Conservation (phyloP, 2,113 vertebrate species). For the Edolisoma coerulescens region DNA sequence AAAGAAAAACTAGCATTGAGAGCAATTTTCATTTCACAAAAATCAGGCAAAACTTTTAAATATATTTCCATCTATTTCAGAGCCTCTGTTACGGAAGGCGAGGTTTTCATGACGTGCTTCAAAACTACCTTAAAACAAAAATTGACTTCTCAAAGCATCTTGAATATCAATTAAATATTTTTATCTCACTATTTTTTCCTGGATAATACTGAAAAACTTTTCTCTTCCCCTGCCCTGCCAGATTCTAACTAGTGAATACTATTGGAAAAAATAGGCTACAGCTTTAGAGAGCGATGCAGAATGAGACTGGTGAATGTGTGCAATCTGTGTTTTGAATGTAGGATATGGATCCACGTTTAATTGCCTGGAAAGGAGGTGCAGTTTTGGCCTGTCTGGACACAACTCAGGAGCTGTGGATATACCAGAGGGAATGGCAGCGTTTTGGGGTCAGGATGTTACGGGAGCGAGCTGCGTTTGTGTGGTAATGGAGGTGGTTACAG, state of each 20-base stretch:
- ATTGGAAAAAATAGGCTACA: neutral
- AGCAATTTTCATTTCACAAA: neutral
- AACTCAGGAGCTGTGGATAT: constrained; percentile 96
- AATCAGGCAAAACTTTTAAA: neutral
- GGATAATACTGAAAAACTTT: neutral
- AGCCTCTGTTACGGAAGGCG: neutral
- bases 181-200: neutral
- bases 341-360: constrained; percentile 94
- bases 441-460: constrained; percentile 93
- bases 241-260: neutral
- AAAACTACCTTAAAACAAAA: neutral
- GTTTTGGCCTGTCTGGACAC: constrained; percentile 95
- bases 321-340: constrained; percentile 42
- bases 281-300: neutral
- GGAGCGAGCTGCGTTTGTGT: constrained; percentile 92
- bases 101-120: neutral
- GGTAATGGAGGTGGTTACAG: constrained; percentile 69
- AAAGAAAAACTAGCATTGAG: neutral
- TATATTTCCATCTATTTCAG: neutral
- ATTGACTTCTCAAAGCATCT: neutral
- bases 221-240: rapidly evolving
- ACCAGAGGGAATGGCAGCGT: constrained; percentile 93
- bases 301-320: neutral
- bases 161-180: neutral
- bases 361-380: constrained; percentile 94